Evolutionary conservation across 1,140 invertebrate genomes (phyloP), one percentile per base, ranked within the genome.

Genomic region (Caerostris darwini): DNA sequence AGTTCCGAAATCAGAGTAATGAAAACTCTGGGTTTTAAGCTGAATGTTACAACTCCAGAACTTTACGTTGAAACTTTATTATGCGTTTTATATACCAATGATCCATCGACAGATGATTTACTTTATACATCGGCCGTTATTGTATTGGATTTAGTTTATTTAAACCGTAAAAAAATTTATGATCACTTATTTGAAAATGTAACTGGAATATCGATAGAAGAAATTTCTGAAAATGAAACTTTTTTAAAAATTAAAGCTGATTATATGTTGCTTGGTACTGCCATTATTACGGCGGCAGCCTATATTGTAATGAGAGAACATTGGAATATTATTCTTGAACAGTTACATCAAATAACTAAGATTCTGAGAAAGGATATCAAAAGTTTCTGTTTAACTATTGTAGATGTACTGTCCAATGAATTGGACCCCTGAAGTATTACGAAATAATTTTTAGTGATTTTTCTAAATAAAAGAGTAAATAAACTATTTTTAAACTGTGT

Each of bases 1-100:
- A 95, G 96, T 71, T 96, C 96, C n/a, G 96, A 96, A 88, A 69
- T 96, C 34, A 95, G 96, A 77, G 94, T 96, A 19, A 94, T 96
- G 50, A 96, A 96, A 92, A 96, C 96, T 7, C 93, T 96, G 8
- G 83, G 95, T 56, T 96, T 95, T 90, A 94, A 95, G 17, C 94
- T 96, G 5, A 94, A 95, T 54, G 59, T 95, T 4, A 82, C 94
- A 3, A 95, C 95, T 17, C 95, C 95, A 10, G 54, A 96, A 12
- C 87, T 95, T 12, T 96, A 95, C 95, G 86, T 96, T 14, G 96
- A 96, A 94, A 95, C 57, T 7, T n/a, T 92, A 8, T 53, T 90
- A 7, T 81, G 89, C 14, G 71, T 90, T 7, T 71, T 90, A 59
- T 90, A 77, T 12, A 81, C 69, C 12, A 90, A 90, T 59, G 89